Base-by-base conservation (phyloP, 1,140 invertebrate genomes). In the Ptiloglossa arizonensis region DNA sequence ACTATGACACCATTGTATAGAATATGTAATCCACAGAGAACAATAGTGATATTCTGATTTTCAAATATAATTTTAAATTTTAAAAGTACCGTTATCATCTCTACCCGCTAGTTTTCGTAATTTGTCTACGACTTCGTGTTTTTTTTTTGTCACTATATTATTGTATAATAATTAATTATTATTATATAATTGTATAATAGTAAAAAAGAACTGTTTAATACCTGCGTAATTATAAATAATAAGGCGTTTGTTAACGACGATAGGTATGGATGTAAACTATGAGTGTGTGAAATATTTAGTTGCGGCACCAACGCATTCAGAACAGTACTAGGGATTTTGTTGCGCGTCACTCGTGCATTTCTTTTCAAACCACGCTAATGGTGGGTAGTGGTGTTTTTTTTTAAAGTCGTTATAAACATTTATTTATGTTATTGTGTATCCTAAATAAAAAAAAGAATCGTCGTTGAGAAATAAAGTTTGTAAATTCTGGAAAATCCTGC, bases 31-130 rank as follows among this genome's bases (percentile, higher is more conserved):
- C 32, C 63, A 85, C 52, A 44, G 46, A 57, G 41, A 78, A 72
- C 48, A 66, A 86, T 79, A 82, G 74, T 44, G 27, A 85, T 85
- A 81, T 79, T 85, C 69, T 74, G 29, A 82, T 75, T 81, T 64
- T 44, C 59, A 85, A 85, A 85, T 85, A 85, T 85, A 85, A 85
- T 85, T 86, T 86, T 82, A 38, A 86, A 79, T 82, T 85, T 74
- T 82, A 79, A 82, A 41, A 57, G 32, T 29, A 46, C 0, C 15
- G 11, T n/a, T n/a, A 48, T 50, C 46, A 44, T 77, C 19, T 22
- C 1, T 29, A n/a, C 24, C 46, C 13, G 5, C 60, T 48, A n/a
- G 41, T 63, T 52, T 75, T 60, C 5, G 32, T 60, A 22, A 29
- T 22, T 62, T 44, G 13, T 62, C 3, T 5, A 8, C 8, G 1